These are phyloP conservation scores for Perizoma flavofasciatum DNA, from an alignment of 2,888 invertebrate genomes.

Conservation along the genomic window DNA sequence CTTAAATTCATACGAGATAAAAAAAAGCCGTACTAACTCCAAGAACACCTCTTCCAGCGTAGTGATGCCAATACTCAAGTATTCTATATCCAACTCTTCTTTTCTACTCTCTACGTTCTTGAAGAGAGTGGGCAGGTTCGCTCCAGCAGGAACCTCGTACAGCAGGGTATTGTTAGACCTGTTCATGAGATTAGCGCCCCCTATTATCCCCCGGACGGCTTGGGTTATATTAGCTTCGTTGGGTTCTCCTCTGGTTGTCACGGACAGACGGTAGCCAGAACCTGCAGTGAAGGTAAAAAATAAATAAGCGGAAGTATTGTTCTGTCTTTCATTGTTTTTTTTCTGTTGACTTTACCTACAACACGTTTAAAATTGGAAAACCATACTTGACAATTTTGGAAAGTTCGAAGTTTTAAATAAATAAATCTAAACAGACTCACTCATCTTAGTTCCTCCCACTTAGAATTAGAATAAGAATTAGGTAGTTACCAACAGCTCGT, in stretches of 20 bases:
- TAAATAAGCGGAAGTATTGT: too few relatives aligned
- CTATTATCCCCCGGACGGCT: background rate
- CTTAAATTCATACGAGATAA: too few relatives aligned
- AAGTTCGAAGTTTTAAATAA: too few relatives aligned
- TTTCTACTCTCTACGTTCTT: conserved; percentile 17
- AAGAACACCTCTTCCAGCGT: conserved; percentile 26
- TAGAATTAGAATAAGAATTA: too few relatives aligned
- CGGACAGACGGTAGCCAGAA: conserved; percentile 13
- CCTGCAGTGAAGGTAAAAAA: conserved; percentile 1
- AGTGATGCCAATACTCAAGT: conserved; percentile 16
- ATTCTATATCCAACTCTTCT: conserved; percentile 10
- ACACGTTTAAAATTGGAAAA: too few relatives aligned
- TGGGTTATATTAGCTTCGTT: conserved; percentile 8
- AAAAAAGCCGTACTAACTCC: conserved; percentile 12
- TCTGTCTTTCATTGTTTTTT: too few relatives aligned
- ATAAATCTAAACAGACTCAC: too few relatives aligned
- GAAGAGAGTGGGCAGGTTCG: conserved; percentile 14
- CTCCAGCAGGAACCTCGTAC: conserved; percentile 14
- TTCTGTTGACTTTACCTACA: too few relatives aligned
- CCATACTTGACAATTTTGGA: too few relatives aligned
- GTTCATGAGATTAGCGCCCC: background rate
- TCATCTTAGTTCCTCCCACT: too few relatives aligned
- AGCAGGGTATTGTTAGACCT: background rate
- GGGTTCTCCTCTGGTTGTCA: conserved; percentile 9
- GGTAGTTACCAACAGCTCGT: conserved; percentile 60